phyloP scores from a whole-genome alignment of 2,888 invertebrate genomes.

The Drosophila lutescens region DNA sequence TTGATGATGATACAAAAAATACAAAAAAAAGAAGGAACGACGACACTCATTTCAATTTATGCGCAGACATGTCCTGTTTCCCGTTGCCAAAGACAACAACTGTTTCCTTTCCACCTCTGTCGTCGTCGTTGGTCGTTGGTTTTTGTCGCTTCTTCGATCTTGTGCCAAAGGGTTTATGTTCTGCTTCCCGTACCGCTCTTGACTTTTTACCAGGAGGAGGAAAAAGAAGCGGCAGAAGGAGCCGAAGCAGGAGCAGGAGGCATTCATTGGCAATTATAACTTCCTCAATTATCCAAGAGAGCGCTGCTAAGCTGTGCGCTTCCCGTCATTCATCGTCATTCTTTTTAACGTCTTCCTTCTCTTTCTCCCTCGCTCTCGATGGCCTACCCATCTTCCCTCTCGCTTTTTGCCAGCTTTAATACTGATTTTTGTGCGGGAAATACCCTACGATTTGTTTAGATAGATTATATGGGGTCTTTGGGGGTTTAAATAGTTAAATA shows the following conservation, averaged over 20 bases:
- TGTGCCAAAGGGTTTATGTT: conserved; percentile 62
- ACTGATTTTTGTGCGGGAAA: conserved; percentile 28
- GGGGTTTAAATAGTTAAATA: too few species aligned
- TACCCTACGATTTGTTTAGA: conserved; percentile 21
- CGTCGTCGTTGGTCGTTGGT: conserved; percentile 20
- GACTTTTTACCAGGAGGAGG: conserved; percentile 46
- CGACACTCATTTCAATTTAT: conserved; percentile 72
- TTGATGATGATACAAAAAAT: conserved; percentile 11
- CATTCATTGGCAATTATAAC: conserved; percentile 82
- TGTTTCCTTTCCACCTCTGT: conserved; percentile 70
- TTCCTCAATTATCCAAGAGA: conserved; percentile 83
- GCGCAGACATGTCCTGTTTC: conserved; percentile 78
- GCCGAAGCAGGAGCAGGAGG: conserved; percentile 22
- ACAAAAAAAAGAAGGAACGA: conserved; percentile 1
- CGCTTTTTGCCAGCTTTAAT: conserved; percentile 34
- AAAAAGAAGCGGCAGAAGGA: not conserved
- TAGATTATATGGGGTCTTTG: not conserved
- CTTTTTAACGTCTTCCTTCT: conserved; percentile 69
- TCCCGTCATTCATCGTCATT: conserved; percentile 78
- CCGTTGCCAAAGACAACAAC: conserved; percentile 70
- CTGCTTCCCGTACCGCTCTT: conserved; percentile 35
- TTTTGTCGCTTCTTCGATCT: conserved; percentile 47
- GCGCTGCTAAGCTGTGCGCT: conserved; percentile 75
- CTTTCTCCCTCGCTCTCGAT: not conserved
- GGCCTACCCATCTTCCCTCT: conserved; percentile 9